Percentiles rank a stretch among this genome's conserved stretches.
These are phyloP conservation scores for Brachyopa scutellaris DNA, from an alignment of 2,888 invertebrate genomes.

Conservation along the genomic window DNA sequence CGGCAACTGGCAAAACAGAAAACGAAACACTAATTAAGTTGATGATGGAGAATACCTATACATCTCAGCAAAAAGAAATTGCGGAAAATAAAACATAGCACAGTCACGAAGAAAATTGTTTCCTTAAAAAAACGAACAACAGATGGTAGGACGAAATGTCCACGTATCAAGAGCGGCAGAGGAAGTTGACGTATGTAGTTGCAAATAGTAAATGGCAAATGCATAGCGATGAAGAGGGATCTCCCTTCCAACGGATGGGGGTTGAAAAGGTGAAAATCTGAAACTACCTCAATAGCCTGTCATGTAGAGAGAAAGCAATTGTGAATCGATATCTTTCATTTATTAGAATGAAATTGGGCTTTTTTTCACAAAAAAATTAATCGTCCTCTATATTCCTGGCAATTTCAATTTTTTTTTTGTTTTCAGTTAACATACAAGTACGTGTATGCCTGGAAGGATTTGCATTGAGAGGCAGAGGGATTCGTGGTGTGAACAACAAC, in stretches of 20 bases:
- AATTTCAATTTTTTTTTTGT: conserved; percentile 8
- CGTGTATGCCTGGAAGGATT: background rate
- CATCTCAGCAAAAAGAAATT: background rate
- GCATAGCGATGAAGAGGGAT: background rate
- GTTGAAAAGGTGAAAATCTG: conserved; percentile 40
- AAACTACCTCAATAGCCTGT: conserved; percentile 60
- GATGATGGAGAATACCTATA: conserved; percentile 40
- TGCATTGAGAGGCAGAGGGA: background rate
- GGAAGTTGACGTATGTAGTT: no score
- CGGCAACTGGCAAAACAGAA: background rate
- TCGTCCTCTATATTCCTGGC: no score
- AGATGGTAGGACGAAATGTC: conserved; percentile 9
- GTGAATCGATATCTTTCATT: conserved; percentile 56
- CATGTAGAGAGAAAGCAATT: conserved; percentile 33
- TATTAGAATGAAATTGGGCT: conserved; percentile 56
- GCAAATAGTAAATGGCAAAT: no score
- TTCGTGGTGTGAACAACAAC: conserved; percentile 21
- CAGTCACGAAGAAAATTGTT: conserved; percentile 47
- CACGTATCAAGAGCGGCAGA: no score
- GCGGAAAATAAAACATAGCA: conserved; percentile 25
- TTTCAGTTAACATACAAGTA: background rate
- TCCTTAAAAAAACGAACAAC: conserved; percentile 32
- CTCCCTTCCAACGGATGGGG: no score
- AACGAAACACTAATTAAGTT: conserved; percentile 54
- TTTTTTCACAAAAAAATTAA: no score